phyloP scores from a whole-genome alignment of 2,113 vertebrate genomes.

The Nycticebus coucang region DNA sequence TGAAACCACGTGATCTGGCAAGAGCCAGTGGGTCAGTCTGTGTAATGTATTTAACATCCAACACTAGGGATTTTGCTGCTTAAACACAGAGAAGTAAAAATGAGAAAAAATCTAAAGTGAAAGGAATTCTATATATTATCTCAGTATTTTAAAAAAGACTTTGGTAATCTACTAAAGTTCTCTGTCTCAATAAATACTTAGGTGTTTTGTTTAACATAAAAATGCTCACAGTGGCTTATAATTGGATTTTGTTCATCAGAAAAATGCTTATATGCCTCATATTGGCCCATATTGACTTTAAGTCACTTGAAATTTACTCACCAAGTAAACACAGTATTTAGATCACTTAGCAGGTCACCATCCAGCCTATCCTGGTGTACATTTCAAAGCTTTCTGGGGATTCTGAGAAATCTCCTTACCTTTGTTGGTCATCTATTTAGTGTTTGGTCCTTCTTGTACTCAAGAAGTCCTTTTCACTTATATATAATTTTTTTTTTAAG shows the following conservation, averaged over 20 bases:
- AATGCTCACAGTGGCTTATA: background rate
- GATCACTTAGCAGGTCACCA: background rate
- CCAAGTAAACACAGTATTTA: background rate
- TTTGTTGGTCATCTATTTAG: background rate
- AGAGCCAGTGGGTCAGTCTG: background rate
- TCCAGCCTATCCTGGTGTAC: background rate
- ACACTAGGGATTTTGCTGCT: background rate
- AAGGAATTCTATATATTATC: background rate
- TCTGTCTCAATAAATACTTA: slow-evolving; percentile 5
- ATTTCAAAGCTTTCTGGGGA: background rate
- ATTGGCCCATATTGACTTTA: background rate
- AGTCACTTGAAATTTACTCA: background rate
- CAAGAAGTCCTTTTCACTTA: background rate
- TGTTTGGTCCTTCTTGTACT: background rate
- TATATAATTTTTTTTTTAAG: slow-evolving; percentile 3
- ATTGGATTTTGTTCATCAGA: background rate
- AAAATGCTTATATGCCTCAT: background rate
- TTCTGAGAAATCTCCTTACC: background rate
- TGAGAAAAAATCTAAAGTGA: background rate
- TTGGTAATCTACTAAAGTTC: background rate
- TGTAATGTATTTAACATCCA: background rate
- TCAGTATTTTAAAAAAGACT: background rate
- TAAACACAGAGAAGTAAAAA: background rate
- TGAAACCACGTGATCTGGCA: background rate
- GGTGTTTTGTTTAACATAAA: background rate